phyloP scores from a whole-genome alignment of 2,888 invertebrate genomes.

The Dorcus hopei region DNA sequence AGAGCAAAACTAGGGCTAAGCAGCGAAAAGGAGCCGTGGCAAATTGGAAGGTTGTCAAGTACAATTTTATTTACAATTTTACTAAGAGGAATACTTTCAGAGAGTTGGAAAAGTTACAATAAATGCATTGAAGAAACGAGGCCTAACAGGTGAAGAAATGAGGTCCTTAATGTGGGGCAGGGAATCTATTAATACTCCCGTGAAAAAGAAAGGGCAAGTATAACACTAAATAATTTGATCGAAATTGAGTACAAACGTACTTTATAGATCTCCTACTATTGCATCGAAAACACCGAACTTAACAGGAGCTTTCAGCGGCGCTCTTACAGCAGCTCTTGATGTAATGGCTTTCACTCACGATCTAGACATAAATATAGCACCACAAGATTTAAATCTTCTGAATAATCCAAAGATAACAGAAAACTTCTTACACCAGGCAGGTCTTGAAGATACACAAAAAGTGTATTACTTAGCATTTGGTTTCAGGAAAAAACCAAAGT shows the following conservation, averaged over 20 bases:
- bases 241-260: neutral
- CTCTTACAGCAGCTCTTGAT: conserved; percentile 74
- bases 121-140: conserved; percentile 74
- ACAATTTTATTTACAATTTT: conserved; percentile 1
- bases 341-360: conserved; percentile 79
- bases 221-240: neutral
- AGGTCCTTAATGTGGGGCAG: conserved; percentile 88
- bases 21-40: conserved; percentile 93
- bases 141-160: conserved; percentile 83
- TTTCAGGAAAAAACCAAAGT: neutral
- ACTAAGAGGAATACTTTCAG: conserved; percentile 47
- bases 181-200: conserved; percentile 82
- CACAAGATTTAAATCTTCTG: conserved; percentile 38
- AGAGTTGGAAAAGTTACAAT: conserved; percentile 86
- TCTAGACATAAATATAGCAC: conserved; percentile 25
- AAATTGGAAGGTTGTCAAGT: conserved; percentile 89
- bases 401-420: conserved; percentile 26
- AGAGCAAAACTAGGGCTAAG: conserved; percentile 92
- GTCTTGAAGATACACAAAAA: neutral
- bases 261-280: conserved; percentile 25
- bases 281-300: conserved; percentile 46
- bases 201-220: conserved; percentile 61
- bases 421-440: neutral
- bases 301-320: conserved; percentile 56
- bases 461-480: neutral